Evolutionary conservation across 2,113 vertebrate species (phyloP).

Genomic region (Gymnarchus niloticus): DNA sequence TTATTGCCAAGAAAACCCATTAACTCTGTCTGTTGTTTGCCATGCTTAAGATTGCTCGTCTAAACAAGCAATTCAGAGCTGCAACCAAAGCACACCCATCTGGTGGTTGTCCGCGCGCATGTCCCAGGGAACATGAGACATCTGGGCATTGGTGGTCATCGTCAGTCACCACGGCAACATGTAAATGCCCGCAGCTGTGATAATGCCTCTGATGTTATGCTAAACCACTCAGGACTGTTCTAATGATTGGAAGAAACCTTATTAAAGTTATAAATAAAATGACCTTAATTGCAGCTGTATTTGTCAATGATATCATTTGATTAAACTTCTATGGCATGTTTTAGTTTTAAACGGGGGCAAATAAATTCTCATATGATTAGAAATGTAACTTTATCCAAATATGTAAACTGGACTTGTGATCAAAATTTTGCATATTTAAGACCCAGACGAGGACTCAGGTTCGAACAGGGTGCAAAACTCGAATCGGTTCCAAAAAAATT

Average conservation of each 20-base stretch:
- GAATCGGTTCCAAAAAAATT: background rate
- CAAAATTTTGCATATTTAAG: slow-evolving; percentile 3
- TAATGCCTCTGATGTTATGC: background rate
- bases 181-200: slow-evolving; percentile 4
- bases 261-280: background rate
- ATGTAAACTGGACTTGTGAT: background rate
- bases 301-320: background rate
- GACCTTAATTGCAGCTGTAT: background rate
- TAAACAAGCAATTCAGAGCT: background rate
- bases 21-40: background rate
- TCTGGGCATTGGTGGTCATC: slow-evolving; percentile 6
- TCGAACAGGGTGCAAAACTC: background rate
- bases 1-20: slow-evolving; percentile 2
- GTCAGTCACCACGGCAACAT: background rate
- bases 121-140: background rate
- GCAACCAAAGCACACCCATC: background rate
- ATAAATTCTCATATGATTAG: background rate
- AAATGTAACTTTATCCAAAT: background rate
- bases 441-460: background rate
- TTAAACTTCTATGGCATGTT: background rate
- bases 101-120: background rate
- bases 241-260: background rate
- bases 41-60: background rate
- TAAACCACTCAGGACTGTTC: background rate
- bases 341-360: background rate